Conservation (phyloP, 1,140 invertebrate genomes). For the Lepeophtheirus salmonis region DNA sequence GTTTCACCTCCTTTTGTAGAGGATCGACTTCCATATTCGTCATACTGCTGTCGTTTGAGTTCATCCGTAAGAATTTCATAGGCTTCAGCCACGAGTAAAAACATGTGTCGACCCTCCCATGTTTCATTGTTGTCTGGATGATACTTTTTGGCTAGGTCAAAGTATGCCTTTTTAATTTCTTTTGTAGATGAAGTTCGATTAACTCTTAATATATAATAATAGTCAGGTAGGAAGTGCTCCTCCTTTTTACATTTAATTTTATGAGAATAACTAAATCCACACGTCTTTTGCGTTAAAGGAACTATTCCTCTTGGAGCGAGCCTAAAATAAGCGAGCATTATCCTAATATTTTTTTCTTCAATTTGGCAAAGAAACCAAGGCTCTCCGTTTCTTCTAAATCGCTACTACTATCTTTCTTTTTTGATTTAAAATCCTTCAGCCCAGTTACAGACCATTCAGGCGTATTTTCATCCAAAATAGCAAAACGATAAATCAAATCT, state of each 20-base stretch:
- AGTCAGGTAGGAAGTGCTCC: conserved; percentile 23
- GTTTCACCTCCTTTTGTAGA: neutral
- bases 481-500: neutral
- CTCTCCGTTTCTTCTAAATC: neutral
- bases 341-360: neutral
- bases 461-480: neutral
- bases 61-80: conserved; percentile 27
- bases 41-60: conserved; percentile 25
- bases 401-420: neutral
- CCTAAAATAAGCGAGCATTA: no score
- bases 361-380: neutral
- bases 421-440: neutral
- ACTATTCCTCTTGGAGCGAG: no score
- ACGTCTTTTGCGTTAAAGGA: no score
- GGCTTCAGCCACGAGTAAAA: conserved; percentile 24
- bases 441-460: neutral
- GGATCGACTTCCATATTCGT: conserved; percentile 22
- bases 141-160: conserved; percentile 27
- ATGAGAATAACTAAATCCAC: no score
- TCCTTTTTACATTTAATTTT: no score
- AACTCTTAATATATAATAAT: conserved; percentile 33
- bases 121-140: conserved; percentile 25
- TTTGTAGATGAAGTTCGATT: conserved; percentile 26
- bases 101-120: conserved; percentile 22
- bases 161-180: conserved; percentile 35